Evolutionary conservation across 92 coral and sea anemone genomes (phyloP).

Genomic region (Blastomussa wellsi): DNA sequence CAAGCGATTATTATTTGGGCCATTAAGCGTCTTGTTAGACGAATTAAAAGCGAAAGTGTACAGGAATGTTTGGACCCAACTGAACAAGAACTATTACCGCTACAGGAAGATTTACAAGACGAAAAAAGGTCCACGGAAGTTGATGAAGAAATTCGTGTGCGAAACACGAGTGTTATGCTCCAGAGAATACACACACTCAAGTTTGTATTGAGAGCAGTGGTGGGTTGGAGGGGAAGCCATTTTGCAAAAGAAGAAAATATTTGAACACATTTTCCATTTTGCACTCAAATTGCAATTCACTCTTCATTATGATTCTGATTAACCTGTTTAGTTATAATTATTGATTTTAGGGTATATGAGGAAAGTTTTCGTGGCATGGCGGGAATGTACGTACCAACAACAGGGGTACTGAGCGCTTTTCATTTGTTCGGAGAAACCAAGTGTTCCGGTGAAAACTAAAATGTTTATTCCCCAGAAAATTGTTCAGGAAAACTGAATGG

Average conservation of each 20-base stretch:
- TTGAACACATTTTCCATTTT: no score
- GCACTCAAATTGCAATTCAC: no score
- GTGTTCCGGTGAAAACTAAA: no score
- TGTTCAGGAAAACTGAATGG: no score
- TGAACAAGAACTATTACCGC: neutral
- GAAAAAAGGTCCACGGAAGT: neutral
- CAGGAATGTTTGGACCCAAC: neutral
- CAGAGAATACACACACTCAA: neutral
- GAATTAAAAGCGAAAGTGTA: neutral
- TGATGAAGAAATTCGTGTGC: neutral
- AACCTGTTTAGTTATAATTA: no score
- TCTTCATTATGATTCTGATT: no score
- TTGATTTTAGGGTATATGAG: no score
- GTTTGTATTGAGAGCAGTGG: neutral
- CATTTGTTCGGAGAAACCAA: no score
- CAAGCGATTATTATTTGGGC: conserved; percentile 1
- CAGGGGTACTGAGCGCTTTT: no score
- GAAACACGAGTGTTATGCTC: neutral
- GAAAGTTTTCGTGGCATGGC: no score
- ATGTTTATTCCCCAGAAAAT: no score
- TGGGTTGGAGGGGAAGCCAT: neutral
- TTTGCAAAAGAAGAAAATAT: neutral
- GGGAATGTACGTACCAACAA: no score
- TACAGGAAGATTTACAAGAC: neutral
- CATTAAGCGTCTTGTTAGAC: neutral